Conservation (phyloP, 37 sponge, comb jelly and placozoan genomes). For the Halichondria panicea region DNA sequence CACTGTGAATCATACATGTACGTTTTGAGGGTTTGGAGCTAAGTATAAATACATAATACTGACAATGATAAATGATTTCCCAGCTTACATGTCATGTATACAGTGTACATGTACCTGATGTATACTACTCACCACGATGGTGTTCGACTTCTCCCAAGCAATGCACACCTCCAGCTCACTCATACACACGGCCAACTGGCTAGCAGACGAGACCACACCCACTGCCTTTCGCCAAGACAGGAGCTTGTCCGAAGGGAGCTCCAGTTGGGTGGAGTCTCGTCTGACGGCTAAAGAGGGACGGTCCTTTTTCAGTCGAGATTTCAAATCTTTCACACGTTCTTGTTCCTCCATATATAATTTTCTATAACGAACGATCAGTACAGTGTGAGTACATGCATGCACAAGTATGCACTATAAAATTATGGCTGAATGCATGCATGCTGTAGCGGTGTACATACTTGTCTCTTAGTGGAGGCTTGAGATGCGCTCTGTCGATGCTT, state of each 20-base stretch:
- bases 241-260: slow-evolving; percentile 20
- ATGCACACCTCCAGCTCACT: slow-evolving; percentile 68
- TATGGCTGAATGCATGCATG: no score
- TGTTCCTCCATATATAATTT: slow-evolving; percentile 27
- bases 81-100: no score
- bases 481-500: slow-evolving; percentile 53
- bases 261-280: slow-evolving; percentile 12
- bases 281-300: not conserved
- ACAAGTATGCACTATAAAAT: no score
- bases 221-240: slow-evolving; percentile 78
- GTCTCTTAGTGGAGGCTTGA: slow-evolving; percentile 89
- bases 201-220: slow-evolving; percentile 59
- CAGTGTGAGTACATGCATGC: not conserved
- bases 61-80: no score
- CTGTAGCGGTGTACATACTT: not conserved
- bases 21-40: no score
- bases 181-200: slow-evolving; percentile 81
- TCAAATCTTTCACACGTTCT: not conserved
- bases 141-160: slow-evolving; percentile 92
- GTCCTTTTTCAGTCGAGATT: not conserved
- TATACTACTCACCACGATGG: slow-evolving; percentile 74
- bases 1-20: no score
- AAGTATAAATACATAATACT: no score
- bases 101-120: not conserved
- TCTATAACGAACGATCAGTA: slow-evolving; percentile 4